Evolutionary conservation across 2,888 invertebrate genomes (phyloP).

Genomic region (Stenoptilia bipunctidactyla): DNA sequence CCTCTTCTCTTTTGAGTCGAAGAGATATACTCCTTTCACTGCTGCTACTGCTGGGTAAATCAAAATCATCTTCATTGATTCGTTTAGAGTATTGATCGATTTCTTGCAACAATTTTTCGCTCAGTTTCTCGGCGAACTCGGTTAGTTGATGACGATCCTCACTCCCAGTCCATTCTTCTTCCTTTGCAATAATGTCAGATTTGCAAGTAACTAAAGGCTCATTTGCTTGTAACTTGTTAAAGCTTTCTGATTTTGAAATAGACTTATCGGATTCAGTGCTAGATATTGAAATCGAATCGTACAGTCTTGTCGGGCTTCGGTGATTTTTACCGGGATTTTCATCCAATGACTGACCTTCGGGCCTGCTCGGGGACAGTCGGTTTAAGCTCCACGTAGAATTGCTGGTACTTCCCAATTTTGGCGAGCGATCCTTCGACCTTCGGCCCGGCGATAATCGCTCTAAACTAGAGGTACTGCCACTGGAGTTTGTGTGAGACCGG

Average conservation of each 20-base stretch:
- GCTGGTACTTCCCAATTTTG: slow-evolving; percentile 60
- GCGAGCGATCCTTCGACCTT: slow-evolving; percentile 62
- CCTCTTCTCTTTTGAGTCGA: slow-evolving; percentile 58
- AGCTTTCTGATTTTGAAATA: slow-evolving; percentile 65
- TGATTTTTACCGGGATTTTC: slow-evolving; percentile 58
- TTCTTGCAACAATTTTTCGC: slow-evolving; percentile 83
- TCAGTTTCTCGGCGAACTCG: slow-evolving; percentile 86
- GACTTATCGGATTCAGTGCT: slow-evolving; percentile 66
- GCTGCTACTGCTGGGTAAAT: slow-evolving; percentile 61
- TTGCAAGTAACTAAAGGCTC: slow-evolving; percentile 65
- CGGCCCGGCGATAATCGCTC: slow-evolving; percentile 62
- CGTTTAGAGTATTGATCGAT: slow-evolving; percentile 75
- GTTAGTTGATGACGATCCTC: slow-evolving; percentile 75
- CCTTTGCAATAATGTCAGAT: slow-evolving; percentile 58
- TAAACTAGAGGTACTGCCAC: slow-evolving; percentile 62
- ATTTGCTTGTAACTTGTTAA: slow-evolving; percentile 60
- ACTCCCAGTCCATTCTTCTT: slow-evolving; percentile 70
- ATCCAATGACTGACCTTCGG: slow-evolving; percentile 60
- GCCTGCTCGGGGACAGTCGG: slow-evolving; percentile 57
- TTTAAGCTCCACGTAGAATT: slow-evolving; percentile 67
- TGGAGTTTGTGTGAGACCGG: slow-evolving; percentile 62
- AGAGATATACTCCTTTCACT: slow-evolving; percentile 66
- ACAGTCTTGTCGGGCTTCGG: slow-evolving; percentile 57
- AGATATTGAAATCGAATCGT: slow-evolving; percentile 61
- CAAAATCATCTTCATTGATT: slow-evolving; percentile 65